Conservation (phyloP, 2,888 invertebrate species). For the Spodoptera picta region DNA sequence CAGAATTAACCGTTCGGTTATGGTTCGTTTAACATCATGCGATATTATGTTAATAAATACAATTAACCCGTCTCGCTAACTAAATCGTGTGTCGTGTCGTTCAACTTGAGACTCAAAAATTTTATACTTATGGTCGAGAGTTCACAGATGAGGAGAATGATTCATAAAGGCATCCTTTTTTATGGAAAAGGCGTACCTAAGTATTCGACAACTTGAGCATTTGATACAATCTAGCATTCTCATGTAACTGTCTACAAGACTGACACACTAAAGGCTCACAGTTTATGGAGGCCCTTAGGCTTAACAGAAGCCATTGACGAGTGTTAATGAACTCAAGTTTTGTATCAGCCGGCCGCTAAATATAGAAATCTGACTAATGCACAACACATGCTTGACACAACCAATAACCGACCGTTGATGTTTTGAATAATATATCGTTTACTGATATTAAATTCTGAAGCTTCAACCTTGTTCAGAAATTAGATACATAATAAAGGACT, state of each 20-base stretch:
- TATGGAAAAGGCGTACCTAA: background rate
- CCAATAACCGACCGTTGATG: slow-evolving; percentile 62
- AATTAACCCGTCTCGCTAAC: slow-evolving; percentile 77
- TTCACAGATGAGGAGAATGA: slow-evolving; percentile 1
- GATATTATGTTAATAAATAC: slow-evolving; percentile 85
- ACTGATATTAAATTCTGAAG: slow-evolving; percentile 11
- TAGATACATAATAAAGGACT: background rate
- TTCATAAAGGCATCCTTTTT: background rate
- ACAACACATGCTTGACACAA: slow-evolving; percentile 76
- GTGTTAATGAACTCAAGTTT: slow-evolving; percentile 77
- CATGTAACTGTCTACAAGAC: background rate
- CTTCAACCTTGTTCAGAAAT: background rate
- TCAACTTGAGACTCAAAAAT: slow-evolving; percentile 68
- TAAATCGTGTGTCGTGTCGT: slow-evolving; percentile 67
- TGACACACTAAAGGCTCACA: slow-evolving; percentile 23
- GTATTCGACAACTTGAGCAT: background rate
- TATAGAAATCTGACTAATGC: slow-evolving; percentile 81
- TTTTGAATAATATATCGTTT: slow-evolving; percentile 62
- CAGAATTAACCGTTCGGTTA: slow-evolving; percentile 70
- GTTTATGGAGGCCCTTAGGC: slow-evolving; percentile 52
- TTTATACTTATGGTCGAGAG: background rate
- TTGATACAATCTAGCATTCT: background rate
- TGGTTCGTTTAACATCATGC: slow-evolving; percentile 78
- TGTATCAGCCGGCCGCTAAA: slow-evolving; percentile 74
- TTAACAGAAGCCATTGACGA: slow-evolving; percentile 61